Base-by-base conservation (phyloP, 92 coral and sea anemone genomes). In the Anthopleura xanthogrammica region DNA sequence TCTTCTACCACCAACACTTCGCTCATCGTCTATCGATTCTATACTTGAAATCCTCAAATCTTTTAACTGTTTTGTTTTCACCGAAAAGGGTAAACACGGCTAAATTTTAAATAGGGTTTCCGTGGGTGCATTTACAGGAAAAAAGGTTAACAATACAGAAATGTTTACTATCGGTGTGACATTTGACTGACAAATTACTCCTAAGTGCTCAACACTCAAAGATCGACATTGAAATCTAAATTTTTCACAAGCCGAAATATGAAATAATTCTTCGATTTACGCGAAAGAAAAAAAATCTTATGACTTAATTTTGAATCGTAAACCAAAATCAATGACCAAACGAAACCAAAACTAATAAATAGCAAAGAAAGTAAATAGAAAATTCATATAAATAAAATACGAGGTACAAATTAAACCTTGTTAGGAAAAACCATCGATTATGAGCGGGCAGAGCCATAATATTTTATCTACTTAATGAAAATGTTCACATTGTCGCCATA, bases 341-440 rank as follows among this genome's bases (percentile, higher is more conserved):
- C 48, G 36, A 29, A 29, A 29, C 36, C 36, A 29, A 29, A 57
- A 70, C 29, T 43, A 43, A 70, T 81, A 70, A 50, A 23, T 68
- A 75, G 20, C 77, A 46, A 64, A 2, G 50, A 19, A 52, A 16
- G 55, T 65, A 80, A 65, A 46, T 42, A 80, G 83, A 70, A 42
- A 50, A 72, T 46, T 43, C 36, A 66, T 41, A 81, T 81, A 11
- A 81, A 81, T 81, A 81, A 81, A 70, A 48, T 24, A 81, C 84
- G 84, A 81, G 84, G n/a, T 65, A 43, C 77, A 70, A 50, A 81
- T 46, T 81, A 48, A 81, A 70, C 70, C 46, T 42, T 42, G 52
- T 81, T 48, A 50, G 23, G 64, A 81, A 58, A 81, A 81, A 46
- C 50, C 43, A 10, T 22, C 43, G 46, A n/a, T 68, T 36, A 36